Conservation (phyloP, 2,113 vertebrate species). For the Erpornis zantholeuca region DNA sequence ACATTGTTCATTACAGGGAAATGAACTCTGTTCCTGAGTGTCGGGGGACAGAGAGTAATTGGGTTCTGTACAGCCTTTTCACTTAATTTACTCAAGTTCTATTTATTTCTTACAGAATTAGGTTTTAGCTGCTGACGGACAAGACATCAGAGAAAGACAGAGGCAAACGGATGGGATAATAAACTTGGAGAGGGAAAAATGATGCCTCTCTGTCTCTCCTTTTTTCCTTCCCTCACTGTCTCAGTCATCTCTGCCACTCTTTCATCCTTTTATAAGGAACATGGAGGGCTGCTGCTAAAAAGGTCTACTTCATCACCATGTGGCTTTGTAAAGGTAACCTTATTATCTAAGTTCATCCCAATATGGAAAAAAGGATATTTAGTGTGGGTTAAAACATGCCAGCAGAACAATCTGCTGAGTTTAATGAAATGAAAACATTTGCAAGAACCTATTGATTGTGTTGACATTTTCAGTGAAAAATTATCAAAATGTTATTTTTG, state of each 20-base stretch:
- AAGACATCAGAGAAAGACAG: constrained; percentile 56
- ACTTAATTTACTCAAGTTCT: constrained; percentile 74
- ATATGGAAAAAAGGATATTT: constrained; percentile 19
- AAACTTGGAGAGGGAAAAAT: constrained; percentile 42
- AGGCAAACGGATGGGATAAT: constrained; percentile 59
- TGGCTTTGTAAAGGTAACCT: constrained; percentile 2
- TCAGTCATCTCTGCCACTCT: not conserved
- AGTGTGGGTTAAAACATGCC: not conserved
- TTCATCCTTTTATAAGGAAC: constrained; percentile 5
- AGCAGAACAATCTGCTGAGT: constrained; percentile 52
- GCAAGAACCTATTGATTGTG: constrained; percentile 65
- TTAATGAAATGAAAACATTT: constrained; percentile 62
- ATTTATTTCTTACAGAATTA: constrained; percentile 73
- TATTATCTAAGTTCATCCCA: constrained; percentile 25
- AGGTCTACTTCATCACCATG: not conserved
- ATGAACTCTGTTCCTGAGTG: constrained; percentile 64
- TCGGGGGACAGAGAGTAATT: constrained; percentile 52
- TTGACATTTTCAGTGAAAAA: constrained; percentile 62
- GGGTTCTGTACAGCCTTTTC: constrained; percentile 61
- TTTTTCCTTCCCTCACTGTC: not conserved
- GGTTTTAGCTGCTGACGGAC: constrained; percentile 58
- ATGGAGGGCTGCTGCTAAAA: not conserved
- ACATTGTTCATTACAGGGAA: constrained; percentile 64
- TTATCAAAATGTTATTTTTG: constrained; percentile 64
- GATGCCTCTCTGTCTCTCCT: not conserved